Evolutionary conservation across 30 jellyfish, hydroid and myxozoan genomes (phyloP), one percentile per base, ranked within the genome.

Genomic region (Kudoa iwatai): DNA sequence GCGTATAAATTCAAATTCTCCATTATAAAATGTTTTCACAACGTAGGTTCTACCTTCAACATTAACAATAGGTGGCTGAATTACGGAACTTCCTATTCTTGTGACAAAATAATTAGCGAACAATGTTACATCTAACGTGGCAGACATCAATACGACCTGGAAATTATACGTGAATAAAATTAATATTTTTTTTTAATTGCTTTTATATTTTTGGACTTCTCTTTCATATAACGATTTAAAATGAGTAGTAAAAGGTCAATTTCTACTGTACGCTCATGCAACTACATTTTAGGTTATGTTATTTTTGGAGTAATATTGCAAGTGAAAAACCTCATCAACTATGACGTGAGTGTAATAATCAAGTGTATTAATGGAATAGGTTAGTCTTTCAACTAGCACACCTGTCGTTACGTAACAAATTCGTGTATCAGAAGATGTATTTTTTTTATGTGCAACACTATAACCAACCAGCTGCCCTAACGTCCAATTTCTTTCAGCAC

Each of bases 71-170:
- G 98, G 98, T 3, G 89, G 84, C 12, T 62, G 64, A 30, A 61
- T 88, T 20, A 49, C 54, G 38, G 51, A 32, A 2, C 84, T 83
- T 18, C 62, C 39, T 19, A 79, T 53, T 23, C 35, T 51, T 24
- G 57, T 48, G 6, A 88, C 47, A 48, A 79, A 79, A 45, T 79
- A 79, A 22, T 52, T 57, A 4, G 98, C 49, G 42, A 45, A 79
- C 55, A 79, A 43, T 33, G 59, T 48, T 35, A 65, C 44, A 25
- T 79, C 98, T 48, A 58, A 53, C 1, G 98, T 79, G 33, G 98
- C 98, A 4, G 98, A 79, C 98, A 79, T 79, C 34, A 79, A 82
- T 4, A 79, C 44, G 12, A 79, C 88, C 98, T 79, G 31, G 34
- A 18, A 52, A 4, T 17, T 6, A 6, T 28, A 28, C 11, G 7